A percentile compares a stretch with the other conserved stretches of the same genome.
Evolutionary conservation across 2,113 vertebrate species (phyloP).

Genomic region (Calidris pygmaea): DNA sequence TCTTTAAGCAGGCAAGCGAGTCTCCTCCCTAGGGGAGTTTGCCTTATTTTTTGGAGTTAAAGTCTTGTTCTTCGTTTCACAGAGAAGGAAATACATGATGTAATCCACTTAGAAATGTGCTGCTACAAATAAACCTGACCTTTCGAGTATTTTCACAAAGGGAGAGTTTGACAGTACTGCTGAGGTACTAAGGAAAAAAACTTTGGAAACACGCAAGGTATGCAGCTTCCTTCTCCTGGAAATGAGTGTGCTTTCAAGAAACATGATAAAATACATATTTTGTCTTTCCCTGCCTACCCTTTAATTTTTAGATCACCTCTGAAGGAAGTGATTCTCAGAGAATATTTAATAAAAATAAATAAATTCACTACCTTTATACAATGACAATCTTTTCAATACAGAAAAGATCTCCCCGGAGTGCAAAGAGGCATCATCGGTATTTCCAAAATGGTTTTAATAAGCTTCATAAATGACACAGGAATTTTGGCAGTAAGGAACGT

Average conservation of each 20-base stretch:
- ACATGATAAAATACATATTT: neutral
- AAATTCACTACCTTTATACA: neutral
- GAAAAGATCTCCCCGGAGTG: neutral
- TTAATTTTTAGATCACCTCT: neutral
- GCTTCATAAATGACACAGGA: neutral
- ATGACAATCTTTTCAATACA: no score
- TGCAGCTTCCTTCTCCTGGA: neutral
- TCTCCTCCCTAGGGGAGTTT: neutral
- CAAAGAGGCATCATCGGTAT: neutral
- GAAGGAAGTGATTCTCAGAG: neutral
- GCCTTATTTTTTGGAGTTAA: neutral
- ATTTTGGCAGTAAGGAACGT: neutral
- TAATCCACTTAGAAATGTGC: neutral
- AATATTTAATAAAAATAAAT: neutral
- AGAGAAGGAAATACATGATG: neutral
- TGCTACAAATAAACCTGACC: slow-evolving; percentile 4
- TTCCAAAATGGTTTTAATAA: neutral
- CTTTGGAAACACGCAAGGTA: neutral
- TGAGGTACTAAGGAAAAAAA: neutral
- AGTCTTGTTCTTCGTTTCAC: neutral
- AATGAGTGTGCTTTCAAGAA: neutral
- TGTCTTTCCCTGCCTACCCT: neutral
- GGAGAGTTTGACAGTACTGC: neutral
- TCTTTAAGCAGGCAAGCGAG: neutral
- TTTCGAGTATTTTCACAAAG: neutral